phyloP scores from a whole-genome alignment of 1,140 invertebrate species.

The Eufriesea mexicana region DNA sequence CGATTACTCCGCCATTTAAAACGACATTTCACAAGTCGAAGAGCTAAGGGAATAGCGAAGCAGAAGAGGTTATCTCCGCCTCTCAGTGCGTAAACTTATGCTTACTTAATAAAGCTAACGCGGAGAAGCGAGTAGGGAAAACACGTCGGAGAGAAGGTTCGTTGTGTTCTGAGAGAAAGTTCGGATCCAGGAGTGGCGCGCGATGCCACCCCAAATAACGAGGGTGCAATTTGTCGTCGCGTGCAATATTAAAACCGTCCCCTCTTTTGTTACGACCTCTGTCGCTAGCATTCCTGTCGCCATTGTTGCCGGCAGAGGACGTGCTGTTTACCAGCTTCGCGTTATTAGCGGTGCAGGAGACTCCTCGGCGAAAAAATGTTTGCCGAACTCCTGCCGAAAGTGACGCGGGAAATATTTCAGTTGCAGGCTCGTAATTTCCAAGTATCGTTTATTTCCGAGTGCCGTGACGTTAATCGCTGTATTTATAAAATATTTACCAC shows the following conservation, averaged over 20 bases:
- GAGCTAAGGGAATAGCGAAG: neutral
- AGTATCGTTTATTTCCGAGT: no score
- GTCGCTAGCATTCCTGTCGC: neutral
- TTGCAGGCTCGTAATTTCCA: no score
- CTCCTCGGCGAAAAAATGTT: neutral
- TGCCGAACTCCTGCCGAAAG: neutral
- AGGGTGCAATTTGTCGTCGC: conserved; percentile 68
- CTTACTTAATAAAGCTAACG: conserved; percentile 55
- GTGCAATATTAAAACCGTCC: conserved; percentile 68
- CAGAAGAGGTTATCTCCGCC: conserved; percentile 13
- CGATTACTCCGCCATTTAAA: no score
- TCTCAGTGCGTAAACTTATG: conserved; percentile 35
- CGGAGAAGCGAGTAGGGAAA: conserved; percentile 15
- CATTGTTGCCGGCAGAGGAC: conserved; percentile 24
- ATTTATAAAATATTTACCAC: no score
- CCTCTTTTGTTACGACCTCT: conserved; percentile 24
- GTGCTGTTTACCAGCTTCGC: conserved; percentile 23
- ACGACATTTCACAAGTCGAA: neutral
- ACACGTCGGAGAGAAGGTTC: conserved; percentile 13
- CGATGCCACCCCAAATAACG: conserved; percentile 59
- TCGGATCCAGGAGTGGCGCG: conserved; percentile 34
- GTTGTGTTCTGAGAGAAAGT: conserved; percentile 26
- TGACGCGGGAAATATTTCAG: no score
- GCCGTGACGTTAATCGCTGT: no score
- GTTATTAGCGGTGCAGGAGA: neutral